Base-by-base conservation (phyloP, 2,113 vertebrate genomes). In the Neopipo cinnamomea region DNA sequence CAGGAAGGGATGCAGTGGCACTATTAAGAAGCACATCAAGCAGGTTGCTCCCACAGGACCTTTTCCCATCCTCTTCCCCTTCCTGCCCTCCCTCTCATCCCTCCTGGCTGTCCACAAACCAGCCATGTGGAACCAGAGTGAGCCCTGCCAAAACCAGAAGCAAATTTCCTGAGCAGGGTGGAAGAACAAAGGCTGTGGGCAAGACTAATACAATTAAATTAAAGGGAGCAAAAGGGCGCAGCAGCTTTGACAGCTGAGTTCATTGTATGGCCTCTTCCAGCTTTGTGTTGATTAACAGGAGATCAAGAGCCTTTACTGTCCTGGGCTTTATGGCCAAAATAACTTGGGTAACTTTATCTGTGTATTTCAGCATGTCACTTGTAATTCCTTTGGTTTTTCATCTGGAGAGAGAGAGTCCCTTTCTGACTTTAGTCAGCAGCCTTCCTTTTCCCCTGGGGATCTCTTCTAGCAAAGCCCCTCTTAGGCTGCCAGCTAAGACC, bases 131-230 rank as follows among this genome's bases (percentile, higher is more conserved):
- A 90, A 68, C 55, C 73, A 95, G 89, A 77, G 49, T 0, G 4
- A 85, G 53, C 52, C 35, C 24, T 92, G 92, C 95, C 93, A 95
- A 96, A 91, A 89, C 79, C 93, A 96, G 89, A 78, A 93, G 84
- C 86, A 93, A 86, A 77, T 95, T 93, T 95, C 91, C 88, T 95
- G 91, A 93, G 65, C 0, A 0, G 67, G 53, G 53, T 0, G 0
- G 63, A 92, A 86, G 86, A 97, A 96, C 88, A 96, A 95, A 96
- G 83, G 95, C 77, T 19, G 15, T 0, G 6, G 92, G 72, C 73
- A 93, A 79, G 73, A 70, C 50, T 84, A 88, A 95, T 56, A 77
- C 72, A 91, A 76, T 89, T 89, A 88, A 94, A 96, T 94, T 92
- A 89, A 89, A 96, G 67, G 72, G 84, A 95, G 87, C 73, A 87